Evolutionary conservation across 92 coral and sea anemone genomes (phyloP).

Genomic region (Muricea muricata): DNA sequence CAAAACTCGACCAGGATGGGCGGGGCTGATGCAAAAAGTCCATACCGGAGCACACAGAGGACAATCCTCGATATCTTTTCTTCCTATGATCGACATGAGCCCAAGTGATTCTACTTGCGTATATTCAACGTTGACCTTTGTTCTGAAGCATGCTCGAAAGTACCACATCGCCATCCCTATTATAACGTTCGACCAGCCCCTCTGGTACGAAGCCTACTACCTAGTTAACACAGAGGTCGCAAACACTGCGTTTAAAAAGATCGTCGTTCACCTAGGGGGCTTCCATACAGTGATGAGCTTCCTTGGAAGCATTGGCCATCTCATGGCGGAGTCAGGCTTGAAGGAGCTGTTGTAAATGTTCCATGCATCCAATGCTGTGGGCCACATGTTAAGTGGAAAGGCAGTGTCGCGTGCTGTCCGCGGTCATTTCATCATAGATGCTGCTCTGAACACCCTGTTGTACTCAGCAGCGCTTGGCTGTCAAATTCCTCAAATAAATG

Average conservation of each 20-base stretch:
- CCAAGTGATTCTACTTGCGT: conserved; percentile 51
- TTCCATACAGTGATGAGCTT: conserved; percentile 63
- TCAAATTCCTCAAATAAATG: neutral
- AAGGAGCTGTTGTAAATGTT: conserved; percentile 17
- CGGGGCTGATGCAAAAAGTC: conserved; percentile 54
- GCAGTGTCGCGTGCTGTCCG: conserved; percentile 41
- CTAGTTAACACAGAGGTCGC: conserved; percentile 16
- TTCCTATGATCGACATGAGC: conserved; percentile 58
- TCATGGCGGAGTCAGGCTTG: conserved; percentile 51
- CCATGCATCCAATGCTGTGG: conserved; percentile 45
- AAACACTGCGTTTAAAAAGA: conserved; percentile 33
- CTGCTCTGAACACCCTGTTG: conserved; percentile 26
- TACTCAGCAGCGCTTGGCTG: neutral
- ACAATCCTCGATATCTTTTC: conserved; percentile 48
- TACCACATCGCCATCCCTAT: conserved; percentile 13
- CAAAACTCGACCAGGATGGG: conserved; percentile 44
- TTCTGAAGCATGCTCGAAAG: conserved; percentile 47
- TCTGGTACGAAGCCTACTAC: conserved; percentile 48
- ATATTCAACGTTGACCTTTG: conserved; percentile 45
- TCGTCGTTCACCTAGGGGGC: conserved; percentile 43
- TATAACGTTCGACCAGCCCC: conserved; percentile 55
- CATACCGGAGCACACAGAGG: conserved; percentile 54
- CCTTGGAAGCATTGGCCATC: conserved; percentile 28
- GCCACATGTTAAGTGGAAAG: conserved; percentile 31
- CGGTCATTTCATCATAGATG: conserved; percentile 35